Base-by-base conservation (phyloP, 2,113 vertebrate genomes). In the Nerophis lumbriciformis region DNA sequence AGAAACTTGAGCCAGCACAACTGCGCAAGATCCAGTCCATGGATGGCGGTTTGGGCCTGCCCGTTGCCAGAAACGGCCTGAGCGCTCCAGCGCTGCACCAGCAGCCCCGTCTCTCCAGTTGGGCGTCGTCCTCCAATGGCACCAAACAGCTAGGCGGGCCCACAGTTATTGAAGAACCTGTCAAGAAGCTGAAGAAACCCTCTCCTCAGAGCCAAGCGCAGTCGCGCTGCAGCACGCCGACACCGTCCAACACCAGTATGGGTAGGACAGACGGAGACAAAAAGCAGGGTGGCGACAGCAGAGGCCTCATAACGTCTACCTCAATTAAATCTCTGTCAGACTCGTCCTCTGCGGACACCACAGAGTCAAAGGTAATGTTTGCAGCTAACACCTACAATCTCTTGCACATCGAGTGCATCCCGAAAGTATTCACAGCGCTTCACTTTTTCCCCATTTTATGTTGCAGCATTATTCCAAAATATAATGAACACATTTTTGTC, bases 1-100 rank as follows among this genome's bases (percentile, higher is more conserved):
- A 92, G 91, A 92, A 91, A 79, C 86, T 91, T 28, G 91, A 92
- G 60, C 84, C 88, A 0, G 69, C 71, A 19, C 88, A 76, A 0
- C 64, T 81, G 68, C 92, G 86, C 28, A 95, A 92, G 75, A 85
- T 81, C 51, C 88, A 77, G 8, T 86, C 79, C 6, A 50, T 85
- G 0, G 92, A 93, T 0, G 93, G 94, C 5, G 95, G 94, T n/a
- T 12, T 93, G 0, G 94, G 96, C 0, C 65, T 93, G 15, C 90
- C 92, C 0, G 0, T 91, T 65, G 57, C 84, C 69, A 75, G 88
- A 54, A 83, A 82, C 44, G 73, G 71, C 56, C 21, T 80, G 14
- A 80, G 55, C 42, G 35, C 73, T 60, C 89, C 87, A 48, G 80
- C 77, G 35, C 54, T 2, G 54, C 54, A 10, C 2, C 88, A 85